phyloP scores from a whole-genome alignment of 1,140 invertebrate species.

The Temnothorax curvispinosus region DNA sequence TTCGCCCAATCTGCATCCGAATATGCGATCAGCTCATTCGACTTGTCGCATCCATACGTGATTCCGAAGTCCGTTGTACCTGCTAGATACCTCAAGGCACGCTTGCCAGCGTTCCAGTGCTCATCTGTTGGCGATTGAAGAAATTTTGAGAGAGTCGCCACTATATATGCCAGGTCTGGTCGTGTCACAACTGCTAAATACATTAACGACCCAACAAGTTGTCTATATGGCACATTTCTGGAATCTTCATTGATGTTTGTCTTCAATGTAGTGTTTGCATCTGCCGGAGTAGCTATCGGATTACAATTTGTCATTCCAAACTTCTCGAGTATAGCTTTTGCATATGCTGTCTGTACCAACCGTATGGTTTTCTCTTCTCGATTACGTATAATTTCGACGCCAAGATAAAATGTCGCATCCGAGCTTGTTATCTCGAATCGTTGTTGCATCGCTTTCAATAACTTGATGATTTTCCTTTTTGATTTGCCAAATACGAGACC shows the following conservation, averaged over 20 bases:
- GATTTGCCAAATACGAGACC: not conserved
- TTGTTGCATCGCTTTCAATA: not conserved
- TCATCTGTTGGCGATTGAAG: not conserved
- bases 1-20: not conserved
- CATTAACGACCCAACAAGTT: not conserved
- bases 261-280: not conserved
- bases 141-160: not conserved
- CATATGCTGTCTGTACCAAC: not conserved
- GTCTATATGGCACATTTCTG: not conserved
- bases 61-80: not conserved
- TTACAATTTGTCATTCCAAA: not conserved
- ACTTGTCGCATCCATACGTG: not conserved
- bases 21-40: not conserved
- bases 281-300: not conserved
- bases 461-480: not conserved
- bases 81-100: not conserved
- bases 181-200: not conserved
- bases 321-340: not conserved
- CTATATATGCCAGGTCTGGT: not conserved
- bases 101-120: not conserved
- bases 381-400: conserved; percentile 1
- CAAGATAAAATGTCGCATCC: not conserved
- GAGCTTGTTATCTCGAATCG: not conserved
- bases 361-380: not conserved
- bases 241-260: not conserved